Base-by-base conservation (phyloP, 2,113 vertebrate genomes). In the Pongo pygmaeus region DNA sequence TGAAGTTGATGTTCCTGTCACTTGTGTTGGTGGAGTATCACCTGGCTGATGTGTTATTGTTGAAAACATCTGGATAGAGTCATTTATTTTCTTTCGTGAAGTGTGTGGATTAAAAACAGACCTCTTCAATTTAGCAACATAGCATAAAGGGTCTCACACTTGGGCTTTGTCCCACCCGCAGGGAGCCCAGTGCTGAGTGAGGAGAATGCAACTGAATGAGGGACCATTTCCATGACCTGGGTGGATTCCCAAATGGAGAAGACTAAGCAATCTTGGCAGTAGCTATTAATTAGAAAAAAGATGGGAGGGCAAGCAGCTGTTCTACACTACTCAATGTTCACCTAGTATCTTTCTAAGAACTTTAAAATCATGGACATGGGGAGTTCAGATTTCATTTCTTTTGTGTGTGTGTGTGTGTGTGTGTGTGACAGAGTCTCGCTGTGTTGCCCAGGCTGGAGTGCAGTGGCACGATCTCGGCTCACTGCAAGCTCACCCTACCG, bases 31-130 rank as follows among this genome's bases (percentile, higher is more conserved):
- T 95, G 52, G 84, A 90, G 2, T 95, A 92, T 61, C 81, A 97
- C 77, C 95, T 96, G 84, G 87, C 25, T 79, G 81, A 79, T 64
- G 48, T 70, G 12, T 89, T 79, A 50, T 48, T 81, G 91, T 84
- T 74, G 80, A 89, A 96, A 92, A 95, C 91, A 92, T 91, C 93
- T 95, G 81, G 92, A 52, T 48, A 52, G 57, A 92, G 11, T 91
- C 30, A 83, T 74, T 95, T 94, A 72, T 95, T 85, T 84, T 93
- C 55, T 77, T 92, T 83, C 50, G 67, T 69, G 72, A 57, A 61
- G 50, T 23, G 4, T 75, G 1, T 83, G 52, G 52, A 90, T 93
- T 96, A 85, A 88, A 96, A 95, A 84, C 89, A 97, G 87, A 52
- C 9, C 18, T 48, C 30, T 88, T 92, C 35, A 61, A 35, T 6